Percentiles rank a stretch among this genome's conserved stretches.
phyloP scores from a whole-genome alignment of 2,113 vertebrate genomes.

The Neomonachus schauinslandi region DNA sequence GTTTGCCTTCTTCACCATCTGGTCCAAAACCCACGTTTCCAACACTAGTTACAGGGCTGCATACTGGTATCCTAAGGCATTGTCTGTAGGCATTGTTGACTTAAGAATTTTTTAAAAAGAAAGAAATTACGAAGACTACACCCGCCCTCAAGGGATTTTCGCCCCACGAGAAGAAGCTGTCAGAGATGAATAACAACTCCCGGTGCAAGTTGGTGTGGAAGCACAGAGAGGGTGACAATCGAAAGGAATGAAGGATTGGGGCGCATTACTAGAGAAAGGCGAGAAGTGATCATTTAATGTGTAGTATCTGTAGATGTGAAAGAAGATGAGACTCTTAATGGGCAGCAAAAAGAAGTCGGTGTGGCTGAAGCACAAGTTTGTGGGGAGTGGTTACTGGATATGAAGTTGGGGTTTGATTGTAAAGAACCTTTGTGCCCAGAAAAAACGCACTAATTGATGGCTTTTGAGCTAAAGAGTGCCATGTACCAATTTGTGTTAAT shows the following conservation, averaged over 20 bases:
- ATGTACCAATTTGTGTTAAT: neutral
- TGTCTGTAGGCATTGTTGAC: neutral
- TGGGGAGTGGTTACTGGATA: neutral
- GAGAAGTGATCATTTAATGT: neutral
- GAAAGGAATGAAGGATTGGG: neutral
- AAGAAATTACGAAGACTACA: neutral
- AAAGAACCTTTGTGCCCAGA: neutral
- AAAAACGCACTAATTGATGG: neutral
- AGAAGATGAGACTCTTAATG: neutral
- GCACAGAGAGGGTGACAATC: neutral
- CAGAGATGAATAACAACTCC: neutral
- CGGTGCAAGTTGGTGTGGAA: neutral
- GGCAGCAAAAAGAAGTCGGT: neutral
- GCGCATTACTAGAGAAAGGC: neutral
- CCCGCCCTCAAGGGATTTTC: neutral
- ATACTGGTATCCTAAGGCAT: no score
- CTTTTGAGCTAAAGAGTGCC: neutral
- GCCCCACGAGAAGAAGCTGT: neutral
- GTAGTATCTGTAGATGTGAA: neutral
- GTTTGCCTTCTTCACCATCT: neutral
- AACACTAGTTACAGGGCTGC: neutral
- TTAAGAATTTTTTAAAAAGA: neutral
- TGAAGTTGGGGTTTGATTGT: neutral
- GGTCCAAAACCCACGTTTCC: neutral
- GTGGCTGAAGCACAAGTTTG: neutral